These are phyloP conservation scores for Drosophila melanogaster DNA, from an alignment of 1,140 invertebrate species.

Conservation along the genomic window Release_6_plus_ISO1_MT NT_033777.3:6504501-6505000, in stretches of 20 bases:
- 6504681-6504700: constrained; percentile 66
- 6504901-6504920: neutral
- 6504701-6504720: constrained; percentile 57
- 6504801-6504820: constrained; percentile 48
- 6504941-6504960: neutral
- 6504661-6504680: constrained; percentile 61
- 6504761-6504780: constrained; percentile 61
- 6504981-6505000: too few species aligned
- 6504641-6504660: constrained; percentile 73
- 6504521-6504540: constrained; percentile 15
- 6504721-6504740: constrained; percentile 52
- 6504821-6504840: constrained; percentile 49
- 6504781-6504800: constrained; percentile 53
- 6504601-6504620: constrained; percentile 11
- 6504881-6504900: constrained; percentile 33
- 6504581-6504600: constrained; percentile 9
- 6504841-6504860: constrained; percentile 39
- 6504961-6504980: neutral
- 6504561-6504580: constrained; percentile 50
- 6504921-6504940: too few species aligned
- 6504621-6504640: constrained; percentile 66
- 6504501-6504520: constrained; percentile 43
- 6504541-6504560: constrained; percentile 51
- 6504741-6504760: constrained; percentile 31
- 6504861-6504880: constrained; percentile 40